Percentiles rank a stretch among this genome's conserved stretches.
Evolutionary conservation across 2,797 vertebrate genomes (phyloP).

Genomic region (Poecilia gillii): DNA sequence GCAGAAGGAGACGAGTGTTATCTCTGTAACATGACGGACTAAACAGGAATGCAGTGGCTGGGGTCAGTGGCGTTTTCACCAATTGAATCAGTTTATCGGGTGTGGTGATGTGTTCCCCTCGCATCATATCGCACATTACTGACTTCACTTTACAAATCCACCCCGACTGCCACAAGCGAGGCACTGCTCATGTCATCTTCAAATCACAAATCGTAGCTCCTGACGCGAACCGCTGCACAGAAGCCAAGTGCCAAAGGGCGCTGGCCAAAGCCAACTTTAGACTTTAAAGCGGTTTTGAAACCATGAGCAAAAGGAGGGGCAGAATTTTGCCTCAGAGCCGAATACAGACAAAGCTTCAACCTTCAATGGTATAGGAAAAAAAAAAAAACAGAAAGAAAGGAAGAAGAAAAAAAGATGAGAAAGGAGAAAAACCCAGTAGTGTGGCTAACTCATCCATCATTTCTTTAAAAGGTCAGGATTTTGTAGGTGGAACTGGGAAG

Average conservation of each 20-base stretch:
- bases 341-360: constrained; percentile 89
- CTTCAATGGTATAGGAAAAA: constrained; percentile 83
- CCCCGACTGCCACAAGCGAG: constrained; percentile 86
- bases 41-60: constrained; percentile 1
- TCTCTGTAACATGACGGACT: constrained; percentile 6
- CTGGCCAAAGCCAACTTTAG: constrained; percentile 86
- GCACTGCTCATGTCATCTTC: constrained; percentile 93
- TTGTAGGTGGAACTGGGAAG: constrained; percentile 91
- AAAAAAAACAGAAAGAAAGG: constrained; percentile 54
- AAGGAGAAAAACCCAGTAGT: constrained; percentile 60
- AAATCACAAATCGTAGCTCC: constrained; percentile 93
- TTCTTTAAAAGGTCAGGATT: constrained; percentile 97
- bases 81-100: constrained; percentile 78
- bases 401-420: constrained; percentile 49
- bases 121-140: constrained; percentile 82
- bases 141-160: constrained; percentile 80
- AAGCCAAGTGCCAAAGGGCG: constrained; percentile 92
- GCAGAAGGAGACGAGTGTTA: neutral
- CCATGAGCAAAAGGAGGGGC: constrained; percentile 90
- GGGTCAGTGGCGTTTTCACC: constrained; percentile 67
- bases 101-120: constrained; percentile 67
- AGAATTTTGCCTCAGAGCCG: constrained; percentile 89
- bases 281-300: constrained; percentile 94
- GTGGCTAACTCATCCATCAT: constrained; percentile 90
- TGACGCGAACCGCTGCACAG: constrained; percentile 93